A percentile compares a stretch with the other conserved stretches of the same genome.
Evolutionary conservation across 2,113 vertebrate species (phyloP).

Genomic region (Neogale vison): DNA sequence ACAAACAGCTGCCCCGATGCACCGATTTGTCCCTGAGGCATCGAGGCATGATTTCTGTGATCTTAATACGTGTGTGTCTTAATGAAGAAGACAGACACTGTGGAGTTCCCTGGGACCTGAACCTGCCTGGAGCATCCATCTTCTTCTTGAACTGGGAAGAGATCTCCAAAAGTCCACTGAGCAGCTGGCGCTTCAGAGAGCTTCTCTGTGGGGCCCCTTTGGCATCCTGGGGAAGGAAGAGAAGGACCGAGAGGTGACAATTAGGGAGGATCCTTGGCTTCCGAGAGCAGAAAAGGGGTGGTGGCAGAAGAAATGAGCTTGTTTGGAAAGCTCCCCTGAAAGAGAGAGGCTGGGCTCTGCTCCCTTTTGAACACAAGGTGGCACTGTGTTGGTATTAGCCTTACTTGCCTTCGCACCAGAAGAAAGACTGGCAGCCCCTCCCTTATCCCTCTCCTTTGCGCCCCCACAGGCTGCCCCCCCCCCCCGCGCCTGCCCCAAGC

Average conservation of each 20-base stretch:
- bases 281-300: not conserved
- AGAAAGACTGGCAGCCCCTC: not conserved
- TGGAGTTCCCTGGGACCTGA: not conserved
- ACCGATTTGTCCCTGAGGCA: not conserved
- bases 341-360: rapidly evolving
- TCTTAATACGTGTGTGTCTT: not conserved
- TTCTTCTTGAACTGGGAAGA: not conserved
- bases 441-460: not conserved
- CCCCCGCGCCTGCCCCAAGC: no score
- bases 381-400: slow-evolving; percentile 45
- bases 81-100: not conserved
- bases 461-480: not conserved
- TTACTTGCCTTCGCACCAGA: not conserved
- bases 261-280: not conserved
- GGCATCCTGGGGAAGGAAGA: not conserved
- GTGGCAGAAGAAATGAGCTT: not conserved
- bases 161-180: not conserved
- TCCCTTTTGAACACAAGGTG: slow-evolving; percentile 71
- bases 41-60: not conserved
- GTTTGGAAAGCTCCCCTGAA: not conserved
- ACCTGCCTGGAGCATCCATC: not conserved
- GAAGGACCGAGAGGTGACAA: not conserved
- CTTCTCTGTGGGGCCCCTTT: not conserved
- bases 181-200: not conserved
- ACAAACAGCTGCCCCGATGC: not conserved